These are phyloP conservation scores for Chionomys nivalis DNA, from an alignment of 2,113 vertebrate species.

Conservation along the genomic window DNA sequence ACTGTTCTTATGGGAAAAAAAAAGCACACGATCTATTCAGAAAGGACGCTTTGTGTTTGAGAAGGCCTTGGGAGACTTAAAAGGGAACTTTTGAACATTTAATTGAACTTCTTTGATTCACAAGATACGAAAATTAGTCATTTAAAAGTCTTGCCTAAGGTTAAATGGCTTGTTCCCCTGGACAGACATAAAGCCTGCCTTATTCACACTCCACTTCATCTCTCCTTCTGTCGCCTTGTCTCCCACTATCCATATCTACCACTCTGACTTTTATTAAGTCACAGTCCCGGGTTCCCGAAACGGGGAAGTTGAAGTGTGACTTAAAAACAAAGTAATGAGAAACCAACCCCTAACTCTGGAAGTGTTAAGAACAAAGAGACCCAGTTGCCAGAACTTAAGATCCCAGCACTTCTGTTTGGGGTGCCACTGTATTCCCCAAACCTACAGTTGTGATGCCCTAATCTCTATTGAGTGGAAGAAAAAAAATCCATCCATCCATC, in stretches of 20 bases:
- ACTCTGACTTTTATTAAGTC: background rate
- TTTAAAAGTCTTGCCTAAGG: conserved; percentile 62
- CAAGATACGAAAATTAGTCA: conserved; percentile 62
- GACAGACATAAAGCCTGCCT: background rate
- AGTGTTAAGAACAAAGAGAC: background rate
- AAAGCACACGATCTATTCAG: conserved; percentile 37
- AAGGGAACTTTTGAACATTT: conserved; percentile 61
- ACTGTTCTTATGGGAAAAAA: conserved; percentile 36
- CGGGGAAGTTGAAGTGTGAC: background rate
- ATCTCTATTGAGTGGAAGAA: background rate
- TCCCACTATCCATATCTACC: no score
- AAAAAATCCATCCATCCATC: background rate
- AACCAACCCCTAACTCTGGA: background rate
- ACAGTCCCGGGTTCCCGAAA: background rate
- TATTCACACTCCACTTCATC: background rate
- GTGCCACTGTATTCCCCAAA: background rate
- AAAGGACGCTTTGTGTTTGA: conserved; percentile 7
- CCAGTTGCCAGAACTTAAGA: background rate
- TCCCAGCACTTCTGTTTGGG: background rate
- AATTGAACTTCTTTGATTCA: conserved; percentile 57
- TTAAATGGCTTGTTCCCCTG: conserved; percentile 44
- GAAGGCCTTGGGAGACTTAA: conserved; percentile 8
- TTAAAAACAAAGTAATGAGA: conserved; percentile 1
- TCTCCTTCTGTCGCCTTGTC: background rate
- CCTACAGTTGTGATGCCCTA: background rate